Evolutionary conservation across 2,113 vertebrate species (phyloP).

Genomic region (Crotalus horridus): DNA sequence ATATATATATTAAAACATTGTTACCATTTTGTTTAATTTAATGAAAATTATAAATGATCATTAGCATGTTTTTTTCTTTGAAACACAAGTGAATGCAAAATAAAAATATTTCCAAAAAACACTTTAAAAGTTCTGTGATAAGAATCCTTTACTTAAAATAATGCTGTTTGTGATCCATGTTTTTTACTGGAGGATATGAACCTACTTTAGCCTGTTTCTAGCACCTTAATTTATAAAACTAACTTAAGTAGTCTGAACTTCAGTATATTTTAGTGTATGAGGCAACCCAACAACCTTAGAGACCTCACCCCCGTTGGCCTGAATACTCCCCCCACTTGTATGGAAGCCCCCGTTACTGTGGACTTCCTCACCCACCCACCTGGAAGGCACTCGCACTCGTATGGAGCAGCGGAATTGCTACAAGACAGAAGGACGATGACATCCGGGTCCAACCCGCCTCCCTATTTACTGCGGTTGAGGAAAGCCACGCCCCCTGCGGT

Average conservation of each 20-base stretch:
- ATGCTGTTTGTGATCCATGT: neutral
- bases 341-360: no score
- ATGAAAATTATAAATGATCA: constrained; percentile 38
- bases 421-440: no score
- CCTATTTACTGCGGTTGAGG: no score
- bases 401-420: no score
- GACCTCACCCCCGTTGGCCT: no score
- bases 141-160: constrained; percentile 37
- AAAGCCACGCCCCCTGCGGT: no score
- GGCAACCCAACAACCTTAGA: no score
- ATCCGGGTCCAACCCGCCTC: no score
- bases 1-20: constrained; percentile 52
- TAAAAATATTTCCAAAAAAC: constrained; percentile 14
- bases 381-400: no score
- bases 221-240: neutral
- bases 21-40: constrained; percentile 50
- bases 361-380: no score
- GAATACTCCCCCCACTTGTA: no score
- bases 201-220: neutral
- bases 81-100: constrained; percentile 31
- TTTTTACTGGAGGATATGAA: neutral
- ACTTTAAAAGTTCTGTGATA: constrained; percentile 14
- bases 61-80: constrained; percentile 33
- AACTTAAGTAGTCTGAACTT: neutral
- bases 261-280: constrained; percentile 26